A percentile compares a stretch with the other conserved stretches of the same genome.
Evolutionary conservation across 2,888 invertebrate genomes (phyloP).

Genomic region (Dryobotodes eremita): DNA sequence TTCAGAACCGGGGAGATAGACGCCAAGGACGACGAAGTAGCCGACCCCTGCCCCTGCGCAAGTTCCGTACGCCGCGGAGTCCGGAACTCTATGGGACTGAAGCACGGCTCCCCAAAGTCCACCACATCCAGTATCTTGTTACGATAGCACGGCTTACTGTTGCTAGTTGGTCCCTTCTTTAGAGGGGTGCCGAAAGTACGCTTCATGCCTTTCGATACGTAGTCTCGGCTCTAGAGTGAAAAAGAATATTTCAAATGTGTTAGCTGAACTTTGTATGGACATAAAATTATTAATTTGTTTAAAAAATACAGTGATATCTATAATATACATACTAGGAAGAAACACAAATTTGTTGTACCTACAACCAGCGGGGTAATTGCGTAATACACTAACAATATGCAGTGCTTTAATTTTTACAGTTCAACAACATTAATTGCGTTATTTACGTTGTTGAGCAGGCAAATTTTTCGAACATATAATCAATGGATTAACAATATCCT

Average conservation of each 20-base stretch:
- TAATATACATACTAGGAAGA: too few species aligned
- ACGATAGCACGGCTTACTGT: conserved; percentile 78
- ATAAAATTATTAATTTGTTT: too few species aligned
- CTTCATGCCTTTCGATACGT: conserved; percentile 83
- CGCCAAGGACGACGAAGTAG: conserved; percentile 79
- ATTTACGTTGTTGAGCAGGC: too few species aligned
- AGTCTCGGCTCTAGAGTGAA: conserved; percentile 76
- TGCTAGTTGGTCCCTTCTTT: conserved; percentile 69
- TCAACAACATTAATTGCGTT: too few species aligned
- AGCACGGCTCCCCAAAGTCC: conserved; percentile 84
- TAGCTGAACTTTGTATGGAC: background rate
- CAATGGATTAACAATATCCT: too few species aligned
- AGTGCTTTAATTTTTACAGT: too few species aligned
- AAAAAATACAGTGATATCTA: too few species aligned
- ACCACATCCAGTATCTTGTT: conserved; percentile 86
- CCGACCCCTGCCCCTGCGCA: conserved; percentile 66
- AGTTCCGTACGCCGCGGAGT: conserved; percentile 78
- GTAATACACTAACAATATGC: too few species aligned
- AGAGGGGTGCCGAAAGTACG: conserved; percentile 87
- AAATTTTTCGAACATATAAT: too few species aligned
- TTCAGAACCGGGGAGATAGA: conserved; percentile 86
- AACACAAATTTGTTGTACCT: too few species aligned
- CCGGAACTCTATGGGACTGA: conserved; percentile 84
- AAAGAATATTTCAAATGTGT: background rate
- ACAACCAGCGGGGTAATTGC: too few species aligned